Percentiles rank a stretch among this genome's conserved stretches.
Evolutionary conservation across 2,797 vertebrate genomes (phyloP).

Genomic region (Semotilus atromaculatus): DNA sequence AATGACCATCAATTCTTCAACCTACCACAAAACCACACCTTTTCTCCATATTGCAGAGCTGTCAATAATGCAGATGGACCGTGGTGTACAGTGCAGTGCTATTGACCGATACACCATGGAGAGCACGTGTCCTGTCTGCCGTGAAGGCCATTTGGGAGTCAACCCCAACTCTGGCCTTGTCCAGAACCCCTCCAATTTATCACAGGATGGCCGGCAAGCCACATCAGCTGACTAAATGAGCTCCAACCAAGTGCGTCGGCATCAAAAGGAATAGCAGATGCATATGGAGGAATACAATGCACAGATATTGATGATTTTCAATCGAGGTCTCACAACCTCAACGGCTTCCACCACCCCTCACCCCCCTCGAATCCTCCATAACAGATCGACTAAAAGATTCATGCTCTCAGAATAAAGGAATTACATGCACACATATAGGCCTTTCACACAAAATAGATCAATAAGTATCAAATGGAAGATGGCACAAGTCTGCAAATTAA

Average conservation of each 20-base stretch:
- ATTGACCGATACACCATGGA: conserved; percentile 44
- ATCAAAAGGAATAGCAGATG: conserved; percentile 80
- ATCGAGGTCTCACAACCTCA: conserved; percentile 47
- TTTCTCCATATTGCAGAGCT: conserved; percentile 13
- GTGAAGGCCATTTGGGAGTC: conserved; percentile 39
- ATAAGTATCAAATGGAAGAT: conserved; percentile 56
- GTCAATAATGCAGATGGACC: conserved; percentile 60
- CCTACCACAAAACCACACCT: conserved; percentile 13
- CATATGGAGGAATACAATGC: conserved; percentile 76
- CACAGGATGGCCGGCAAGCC: conserved; percentile 9
- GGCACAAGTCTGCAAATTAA: conserved; percentile 52
- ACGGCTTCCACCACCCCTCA: neutral
- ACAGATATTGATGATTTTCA: conserved; percentile 73
- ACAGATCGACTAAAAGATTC: conserved; percentile 68
- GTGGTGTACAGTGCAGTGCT: conserved; percentile 35
- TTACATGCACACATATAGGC: conserved; percentile 45
- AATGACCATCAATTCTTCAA: neutral
- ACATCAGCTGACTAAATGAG: conserved; percentile 65
- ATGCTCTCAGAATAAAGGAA: conserved; percentile 59
- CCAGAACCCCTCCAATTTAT: conserved; percentile 33
- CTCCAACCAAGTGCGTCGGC: conserved; percentile 63
- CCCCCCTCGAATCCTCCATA: conserved; percentile 57
- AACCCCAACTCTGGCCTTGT: conserved; percentile 24
- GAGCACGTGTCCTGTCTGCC: conserved; percentile 39
- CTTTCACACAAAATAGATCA: conserved; percentile 58